These are phyloP conservation scores for Hippolais icterina DNA, from an alignment of 2,113 vertebrate genomes.

Conservation along the genomic window DNA sequence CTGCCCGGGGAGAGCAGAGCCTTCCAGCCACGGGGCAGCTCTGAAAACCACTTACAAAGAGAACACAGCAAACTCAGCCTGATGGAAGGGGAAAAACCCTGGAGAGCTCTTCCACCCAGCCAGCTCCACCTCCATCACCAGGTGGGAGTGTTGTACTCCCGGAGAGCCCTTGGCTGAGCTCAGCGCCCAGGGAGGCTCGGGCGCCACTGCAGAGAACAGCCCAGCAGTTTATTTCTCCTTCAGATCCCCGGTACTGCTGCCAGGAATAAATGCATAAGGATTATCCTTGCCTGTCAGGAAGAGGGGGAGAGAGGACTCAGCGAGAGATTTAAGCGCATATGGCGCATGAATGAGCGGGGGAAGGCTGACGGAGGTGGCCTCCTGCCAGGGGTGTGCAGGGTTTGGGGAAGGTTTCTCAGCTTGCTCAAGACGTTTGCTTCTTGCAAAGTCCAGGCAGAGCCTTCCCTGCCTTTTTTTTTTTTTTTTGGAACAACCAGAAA, in stretches of 20 bases:
- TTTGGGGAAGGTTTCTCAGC: constrained; percentile 3
- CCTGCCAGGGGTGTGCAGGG: constrained; percentile 17
- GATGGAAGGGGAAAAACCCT: neutral
- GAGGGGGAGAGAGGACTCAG: constrained; percentile 8
- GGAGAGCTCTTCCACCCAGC: neutral
- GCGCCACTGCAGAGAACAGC: neutral
- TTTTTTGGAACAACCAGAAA: neutral
- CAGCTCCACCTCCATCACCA: constrained; percentile 55
- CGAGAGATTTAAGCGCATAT: constrained; percentile 2
- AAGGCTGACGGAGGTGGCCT: constrained; percentile 11
- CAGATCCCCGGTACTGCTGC: neutral
- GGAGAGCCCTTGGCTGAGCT: neutral
- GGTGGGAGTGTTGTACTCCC: constrained; percentile 67
- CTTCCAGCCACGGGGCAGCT: neutral
- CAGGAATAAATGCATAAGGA: constrained; percentile 67
- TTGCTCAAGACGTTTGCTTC: neutral
- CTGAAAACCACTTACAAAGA: neutral
- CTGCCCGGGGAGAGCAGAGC: neutral
- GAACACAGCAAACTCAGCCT: neutral
- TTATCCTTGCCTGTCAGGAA: constrained; percentile 41
- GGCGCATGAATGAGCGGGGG: constrained; percentile 29
- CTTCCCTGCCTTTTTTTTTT: neutral
- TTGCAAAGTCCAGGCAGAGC: constrained; percentile 14
- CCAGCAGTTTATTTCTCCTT: constrained; percentile 41
- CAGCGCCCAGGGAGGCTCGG: neutral